Conservation (phyloP, 2,888 invertebrate genomes). For the Nymphalis polychloros region DNA sequence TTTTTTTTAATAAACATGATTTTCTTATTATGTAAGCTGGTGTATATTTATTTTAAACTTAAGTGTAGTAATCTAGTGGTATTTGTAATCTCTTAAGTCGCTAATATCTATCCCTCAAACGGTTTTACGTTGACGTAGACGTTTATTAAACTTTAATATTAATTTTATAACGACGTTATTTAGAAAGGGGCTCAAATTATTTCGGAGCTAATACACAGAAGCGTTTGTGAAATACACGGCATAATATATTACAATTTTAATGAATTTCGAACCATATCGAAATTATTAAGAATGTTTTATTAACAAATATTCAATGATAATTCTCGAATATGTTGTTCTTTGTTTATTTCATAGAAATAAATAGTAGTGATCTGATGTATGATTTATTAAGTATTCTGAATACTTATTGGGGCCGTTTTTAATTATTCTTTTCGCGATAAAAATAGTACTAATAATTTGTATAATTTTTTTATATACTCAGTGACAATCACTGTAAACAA, state of each 20-base stretch:
- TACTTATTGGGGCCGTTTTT: too few species aligned
- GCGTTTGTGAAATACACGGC: too few species aligned
- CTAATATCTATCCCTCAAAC: slow-evolving; percentile 59
- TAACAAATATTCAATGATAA: background rate
- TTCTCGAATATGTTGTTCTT: too few species aligned
- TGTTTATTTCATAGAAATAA: too few species aligned
- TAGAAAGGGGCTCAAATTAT: slow-evolving; percentile 22
- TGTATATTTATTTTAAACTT: slow-evolving; percentile 4
- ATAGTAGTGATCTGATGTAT: too few species aligned
- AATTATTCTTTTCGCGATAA: too few species aligned
- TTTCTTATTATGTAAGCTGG: background rate
- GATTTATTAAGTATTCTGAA: too few species aligned
- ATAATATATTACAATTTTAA: background rate
- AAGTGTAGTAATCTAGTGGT: slow-evolving; percentile 5
- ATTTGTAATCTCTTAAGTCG: slow-evolving; percentile 40
- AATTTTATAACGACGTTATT: slow-evolving; percentile 38
- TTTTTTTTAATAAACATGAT: background rate
- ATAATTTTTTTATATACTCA: too few species aligned
- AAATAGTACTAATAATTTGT: too few species aligned
- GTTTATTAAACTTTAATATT: slow-evolving; percentile 49
- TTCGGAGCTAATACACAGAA: slow-evolving; percentile 13
- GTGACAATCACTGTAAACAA: too few species aligned
- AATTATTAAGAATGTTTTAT: background rate
- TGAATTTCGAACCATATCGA: background rate
- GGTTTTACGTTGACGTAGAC: slow-evolving; percentile 56